Percentiles rank a stretch among this genome's conserved stretches.
phyloP scores from a whole-genome alignment of 2,113 vertebrate genomes.

The Psophia crepitans region DNA sequence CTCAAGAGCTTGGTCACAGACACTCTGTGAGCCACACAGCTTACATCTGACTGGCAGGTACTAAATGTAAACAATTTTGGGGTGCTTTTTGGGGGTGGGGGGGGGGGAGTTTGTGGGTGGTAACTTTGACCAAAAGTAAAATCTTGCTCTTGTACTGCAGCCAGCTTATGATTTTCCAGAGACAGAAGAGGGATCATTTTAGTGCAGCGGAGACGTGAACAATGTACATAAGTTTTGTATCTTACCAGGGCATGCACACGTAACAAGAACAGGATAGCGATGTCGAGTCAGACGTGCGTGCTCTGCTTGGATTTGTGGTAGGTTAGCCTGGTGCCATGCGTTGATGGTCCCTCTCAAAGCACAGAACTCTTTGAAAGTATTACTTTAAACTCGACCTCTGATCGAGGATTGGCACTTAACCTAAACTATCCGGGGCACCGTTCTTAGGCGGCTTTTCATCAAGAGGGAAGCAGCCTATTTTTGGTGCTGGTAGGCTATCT shows the following conservation, averaged over 20 bases:
- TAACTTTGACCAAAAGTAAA: constrained; percentile 74
- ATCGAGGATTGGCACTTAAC: constrained; percentile 74
- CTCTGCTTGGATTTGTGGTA: constrained; percentile 53
- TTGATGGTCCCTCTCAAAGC: constrained; percentile 76
- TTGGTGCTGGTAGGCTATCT: constrained; percentile 61
- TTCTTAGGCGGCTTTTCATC: constrained; percentile 33
- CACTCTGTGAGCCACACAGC: constrained; percentile 32
- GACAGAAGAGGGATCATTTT: constrained; percentile 66
- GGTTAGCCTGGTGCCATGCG: constrained; percentile 66
- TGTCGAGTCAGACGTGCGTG: background rate
- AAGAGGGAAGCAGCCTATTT: constrained; percentile 50
- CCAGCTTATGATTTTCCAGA: constrained; percentile 65
- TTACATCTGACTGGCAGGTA: constrained; percentile 67
- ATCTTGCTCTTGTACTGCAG: constrained; percentile 75
- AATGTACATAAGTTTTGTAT: constrained; percentile 50
- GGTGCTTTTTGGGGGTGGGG: constrained; percentile 34
- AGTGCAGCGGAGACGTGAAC: constrained; percentile 39
- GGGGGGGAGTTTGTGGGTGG: constrained; percentile 53
- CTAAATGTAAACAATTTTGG: constrained; percentile 56
- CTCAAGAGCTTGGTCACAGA: constrained; percentile 60
- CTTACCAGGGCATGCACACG: constrained; percentile 14
- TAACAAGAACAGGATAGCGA: constrained; percentile 14
- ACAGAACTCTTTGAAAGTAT: constrained; percentile 78
- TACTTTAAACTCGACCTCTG: constrained; percentile 71
- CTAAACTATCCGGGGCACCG: constrained; percentile 51